phyloP scores from a whole-genome alignment of 2,797 vertebrate genomes.

The Cheirogaleus major region DNA sequence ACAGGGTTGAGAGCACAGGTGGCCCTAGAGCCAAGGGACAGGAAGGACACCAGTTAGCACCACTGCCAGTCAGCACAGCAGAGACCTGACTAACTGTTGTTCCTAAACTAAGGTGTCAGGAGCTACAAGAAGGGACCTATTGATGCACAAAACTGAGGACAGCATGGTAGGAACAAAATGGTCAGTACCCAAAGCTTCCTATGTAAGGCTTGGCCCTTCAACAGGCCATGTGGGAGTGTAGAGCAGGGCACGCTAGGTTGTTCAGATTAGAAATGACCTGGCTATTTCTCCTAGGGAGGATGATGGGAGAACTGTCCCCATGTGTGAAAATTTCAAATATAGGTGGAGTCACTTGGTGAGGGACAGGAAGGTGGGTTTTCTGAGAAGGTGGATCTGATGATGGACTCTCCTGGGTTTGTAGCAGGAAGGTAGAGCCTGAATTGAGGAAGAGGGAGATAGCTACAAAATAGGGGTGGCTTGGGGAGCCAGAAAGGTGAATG shows the following conservation, averaged over 20 bases:
- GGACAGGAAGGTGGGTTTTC: not conserved
- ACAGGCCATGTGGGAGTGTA: not conserved
- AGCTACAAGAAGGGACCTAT: not conserved
- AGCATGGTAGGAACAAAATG: not conserved
- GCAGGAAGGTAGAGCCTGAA: not conserved
- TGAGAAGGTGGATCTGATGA: not conserved
- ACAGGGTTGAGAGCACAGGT: not conserved
- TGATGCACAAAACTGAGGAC: not conserved
- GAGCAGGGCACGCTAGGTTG: not conserved
- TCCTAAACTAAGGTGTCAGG: not conserved
- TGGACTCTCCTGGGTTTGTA: not conserved
- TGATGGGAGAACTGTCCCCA: not conserved
- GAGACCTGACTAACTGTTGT: not conserved
- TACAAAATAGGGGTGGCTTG: accelerated
- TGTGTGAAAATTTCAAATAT: not conserved
- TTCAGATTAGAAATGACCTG: not conserved
- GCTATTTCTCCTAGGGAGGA: not conserved
- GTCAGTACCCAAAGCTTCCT: not conserved
- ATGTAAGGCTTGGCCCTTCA: not conserved
- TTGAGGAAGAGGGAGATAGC: not conserved
- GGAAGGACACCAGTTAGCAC: not conserved
- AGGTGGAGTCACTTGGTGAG: not conserved
- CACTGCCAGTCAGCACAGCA: not conserved
- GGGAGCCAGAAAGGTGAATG: not conserved
- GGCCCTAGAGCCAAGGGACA: not conserved